phyloP scores from a whole-genome alignment of 2,797 vertebrate genomes.

The Masticophis lateralis region DNA sequence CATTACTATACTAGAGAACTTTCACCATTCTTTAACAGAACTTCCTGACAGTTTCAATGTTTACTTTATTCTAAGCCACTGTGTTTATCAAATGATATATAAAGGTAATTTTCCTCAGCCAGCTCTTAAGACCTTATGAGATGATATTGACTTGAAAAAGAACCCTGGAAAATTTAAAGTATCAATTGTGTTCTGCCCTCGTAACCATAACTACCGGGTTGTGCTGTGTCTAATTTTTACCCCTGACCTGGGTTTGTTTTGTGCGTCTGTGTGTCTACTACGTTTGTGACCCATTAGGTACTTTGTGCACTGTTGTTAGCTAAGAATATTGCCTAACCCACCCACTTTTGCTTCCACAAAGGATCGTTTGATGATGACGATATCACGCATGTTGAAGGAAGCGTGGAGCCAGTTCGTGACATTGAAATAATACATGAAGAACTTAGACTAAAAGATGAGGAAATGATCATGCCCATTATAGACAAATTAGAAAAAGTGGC shows the following conservation, averaged over 20 bases:
- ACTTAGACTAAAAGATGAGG: slow-evolving; percentile 94
- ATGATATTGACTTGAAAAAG: background rate
- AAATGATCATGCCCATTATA: slow-evolving; percentile 84
- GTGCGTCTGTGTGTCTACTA: background rate
- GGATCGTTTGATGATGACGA: slow-evolving; percentile 98
- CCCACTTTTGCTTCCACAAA: slow-evolving; percentile 63
- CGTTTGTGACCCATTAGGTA: background rate
- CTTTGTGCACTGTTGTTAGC: slow-evolving; percentile 6
- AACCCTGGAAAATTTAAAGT: slow-evolving; percentile 2
- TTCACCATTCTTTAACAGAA: slow-evolving; percentile 72
- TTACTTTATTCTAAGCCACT: background rate
- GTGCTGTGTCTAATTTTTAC: background rate
- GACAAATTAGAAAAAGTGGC: slow-evolving; percentile 96
- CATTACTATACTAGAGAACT: slow-evolving; percentile 70
- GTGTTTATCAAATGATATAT: background rate
- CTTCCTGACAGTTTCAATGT: slow-evolving; percentile 40
- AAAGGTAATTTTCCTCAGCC: background rate
- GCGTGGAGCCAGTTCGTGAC: slow-evolving; percentile 89
- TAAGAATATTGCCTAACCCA: slow-evolving; percentile 33
- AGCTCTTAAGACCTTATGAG: background rate
- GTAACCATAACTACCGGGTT: background rate
- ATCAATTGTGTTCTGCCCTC: background rate
- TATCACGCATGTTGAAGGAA: slow-evolving; percentile 95
- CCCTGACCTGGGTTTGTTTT: background rate
- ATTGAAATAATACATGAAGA: slow-evolving; percentile 88